A percentile compares a stretch with the other conserved stretches of the same genome.
These are phyloP conservation scores for Sinhomidia bicolor DNA, from an alignment of 2,888 invertebrate genomes.

Conservation along the genomic window DNA sequence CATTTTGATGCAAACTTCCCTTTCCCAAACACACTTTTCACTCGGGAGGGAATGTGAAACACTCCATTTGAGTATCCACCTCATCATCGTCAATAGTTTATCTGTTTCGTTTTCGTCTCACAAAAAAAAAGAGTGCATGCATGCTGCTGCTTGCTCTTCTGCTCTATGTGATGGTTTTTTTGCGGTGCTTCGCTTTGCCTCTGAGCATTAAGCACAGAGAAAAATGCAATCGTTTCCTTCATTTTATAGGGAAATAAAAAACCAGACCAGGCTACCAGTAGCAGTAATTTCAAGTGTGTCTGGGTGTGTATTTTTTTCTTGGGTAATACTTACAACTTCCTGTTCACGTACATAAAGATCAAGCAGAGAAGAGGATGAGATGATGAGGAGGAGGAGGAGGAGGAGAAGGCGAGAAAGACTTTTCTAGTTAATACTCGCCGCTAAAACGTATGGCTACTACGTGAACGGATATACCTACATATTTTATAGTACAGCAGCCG, in stretches of 20 bases:
- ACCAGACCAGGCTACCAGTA: too few species aligned
- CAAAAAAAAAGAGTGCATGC: not conserved
- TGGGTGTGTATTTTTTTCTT: not conserved
- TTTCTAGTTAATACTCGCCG: slow-evolving; percentile 15
- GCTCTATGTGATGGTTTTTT: not conserved
- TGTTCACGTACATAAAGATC: slow-evolving; percentile 61
- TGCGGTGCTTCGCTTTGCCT: not conserved
- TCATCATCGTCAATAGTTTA: slow-evolving; percentile 47
- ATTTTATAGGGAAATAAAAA: slow-evolving; percentile 69
- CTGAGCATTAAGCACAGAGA: slow-evolving; percentile 24
- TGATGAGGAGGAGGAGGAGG: not conserved
- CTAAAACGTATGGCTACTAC: slow-evolving; percentile 11
- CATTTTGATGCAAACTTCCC: slow-evolving; percentile 36
- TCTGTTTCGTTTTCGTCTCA: slow-evolving; percentile 15
- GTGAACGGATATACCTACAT: slow-evolving; percentile 29
- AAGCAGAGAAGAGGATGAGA: not conserved
- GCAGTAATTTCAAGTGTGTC: slow-evolving; percentile 51
- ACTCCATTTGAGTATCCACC: slow-evolving; percentile 45
- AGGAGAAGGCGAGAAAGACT: not conserved
- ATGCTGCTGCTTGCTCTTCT: not conserved
- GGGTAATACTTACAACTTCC: slow-evolving; percentile 64
- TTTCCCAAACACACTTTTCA: slow-evolving; percentile 19
- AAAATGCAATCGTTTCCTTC: slow-evolving; percentile 60
- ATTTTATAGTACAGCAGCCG: not conserved
- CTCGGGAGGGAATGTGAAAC: slow-evolving; percentile 46